A percentile compares a stretch with the other conserved stretches of the same genome.
phyloP scores from a whole-genome alignment of 2,113 vertebrate species.

The Campylorhamphus procurvoides region DNA sequence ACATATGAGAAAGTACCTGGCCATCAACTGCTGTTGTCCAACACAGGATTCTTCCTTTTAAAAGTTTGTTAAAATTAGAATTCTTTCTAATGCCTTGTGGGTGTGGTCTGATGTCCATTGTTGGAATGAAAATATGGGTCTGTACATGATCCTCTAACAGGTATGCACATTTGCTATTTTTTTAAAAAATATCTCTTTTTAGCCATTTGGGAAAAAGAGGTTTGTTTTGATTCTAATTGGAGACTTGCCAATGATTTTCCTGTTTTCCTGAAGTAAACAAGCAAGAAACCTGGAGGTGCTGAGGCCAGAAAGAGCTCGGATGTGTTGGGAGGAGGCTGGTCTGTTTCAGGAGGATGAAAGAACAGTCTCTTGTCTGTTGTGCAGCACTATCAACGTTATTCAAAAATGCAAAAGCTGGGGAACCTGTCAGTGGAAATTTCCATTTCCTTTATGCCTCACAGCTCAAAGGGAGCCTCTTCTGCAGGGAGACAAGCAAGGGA shows the following conservation, averaged over 20 bases:
- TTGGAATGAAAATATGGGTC: background rate
- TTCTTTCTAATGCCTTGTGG: background rate
- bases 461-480: background rate
- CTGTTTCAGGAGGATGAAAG: background rate
- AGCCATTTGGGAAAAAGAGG: background rate
- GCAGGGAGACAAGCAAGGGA: background rate
- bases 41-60: background rate
- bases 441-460: background rate
- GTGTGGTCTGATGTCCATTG: background rate
- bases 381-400: background rate
- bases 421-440: constrained; percentile 50
- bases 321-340: background rate
- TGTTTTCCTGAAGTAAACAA: background rate
- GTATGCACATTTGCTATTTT: background rate
- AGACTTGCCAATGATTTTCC: background rate
- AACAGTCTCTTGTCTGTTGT: background rate
- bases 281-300: background rate
- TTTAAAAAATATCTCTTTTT: background rate
- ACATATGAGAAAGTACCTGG: background rate
- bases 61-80: background rate
- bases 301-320: background rate
- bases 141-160: background rate
- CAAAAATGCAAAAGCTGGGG: background rate
- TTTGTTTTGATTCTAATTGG: background rate
- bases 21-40: background rate